Base-by-base conservation (phyloP, 1,140 invertebrate species). In the Rhagoletis zephyria region DNA sequence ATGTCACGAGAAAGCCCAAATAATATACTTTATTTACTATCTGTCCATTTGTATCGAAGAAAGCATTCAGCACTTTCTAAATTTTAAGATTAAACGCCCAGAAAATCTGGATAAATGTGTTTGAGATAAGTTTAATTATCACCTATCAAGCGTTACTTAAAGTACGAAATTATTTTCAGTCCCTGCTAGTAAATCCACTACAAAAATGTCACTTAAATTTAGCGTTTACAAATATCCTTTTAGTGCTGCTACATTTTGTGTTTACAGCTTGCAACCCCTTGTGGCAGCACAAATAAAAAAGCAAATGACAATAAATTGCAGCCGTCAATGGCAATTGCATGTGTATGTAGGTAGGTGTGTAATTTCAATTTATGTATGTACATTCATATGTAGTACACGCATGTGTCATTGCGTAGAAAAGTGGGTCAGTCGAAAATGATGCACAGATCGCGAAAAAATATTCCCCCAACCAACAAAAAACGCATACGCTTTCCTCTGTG, bases 391-490 rank as follows among this genome's bases (percentile, higher is more conserved):
- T 56, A 56, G 19, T 42, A 14, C 5, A 81, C n/a, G 74, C 48
- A 56, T 81, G 74, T 81, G 48, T 81, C 74, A 81, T 81, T 81
- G 74, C 74, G 74, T 81, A 59, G 48, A n/a, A 56, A 81, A 56
- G 74, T 81, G 74, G 74, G 74, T 81, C 74, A 81, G 9, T 6
- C 48, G 7, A 56, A 81, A 81, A 19, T 81, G 42, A 42, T 4
- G 48, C 51, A n/a, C 14, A 10, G 30, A 30, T 9, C 64, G 74
- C 74, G 74, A 56, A 19, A 4, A 63, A 14, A n/a, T 12, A 48
- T 14, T 81, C 5, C 74, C 74, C 74, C 74, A 81, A 74, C 74
- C 74, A 81, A 74, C 42, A 74, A 30, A 30, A 30, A 30, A 30
- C 30, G 30, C 30, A 30, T 30, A 67, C 12, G 67, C 67, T 12